phyloP scores from a whole-genome alignment of 2,888 invertebrate species.

The Serrognathus titanus region DNA sequence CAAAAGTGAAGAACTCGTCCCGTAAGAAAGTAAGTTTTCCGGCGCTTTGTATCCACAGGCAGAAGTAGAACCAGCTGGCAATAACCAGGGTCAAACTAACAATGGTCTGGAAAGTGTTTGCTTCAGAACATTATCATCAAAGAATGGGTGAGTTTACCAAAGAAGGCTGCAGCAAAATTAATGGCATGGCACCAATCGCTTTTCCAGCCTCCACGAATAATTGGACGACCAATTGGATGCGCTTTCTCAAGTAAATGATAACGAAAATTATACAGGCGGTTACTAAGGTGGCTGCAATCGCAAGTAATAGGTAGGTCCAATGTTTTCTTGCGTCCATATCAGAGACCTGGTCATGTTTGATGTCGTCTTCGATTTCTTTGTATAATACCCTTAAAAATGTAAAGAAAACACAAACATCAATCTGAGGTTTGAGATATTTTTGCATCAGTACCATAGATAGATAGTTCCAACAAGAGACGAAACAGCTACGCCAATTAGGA shows the following conservation, averaged over 20 bases:
- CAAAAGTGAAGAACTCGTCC: slow-evolving; percentile 37
- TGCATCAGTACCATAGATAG: slow-evolving; percentile 56
- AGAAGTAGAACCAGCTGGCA: slow-evolving; percentile 48
- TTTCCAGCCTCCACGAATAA: slow-evolving; percentile 66
- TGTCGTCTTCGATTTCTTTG: slow-evolving; percentile 41
- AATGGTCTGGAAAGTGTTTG: background rate
- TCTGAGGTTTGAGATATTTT: background rate
- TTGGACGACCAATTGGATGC: slow-evolving; percentile 60
- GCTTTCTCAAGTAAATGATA: slow-evolving; percentile 59
- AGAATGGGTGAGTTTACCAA: slow-evolving; percentile 48
- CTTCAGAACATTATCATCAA: background rate
- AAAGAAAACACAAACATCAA: background rate
- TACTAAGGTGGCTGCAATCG: slow-evolving; percentile 58
- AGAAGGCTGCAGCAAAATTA: slow-evolving; percentile 59
- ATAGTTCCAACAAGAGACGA: slow-evolving; percentile 54
- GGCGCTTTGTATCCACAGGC: slow-evolving; percentile 61
- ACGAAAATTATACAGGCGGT: slow-evolving; percentile 56
- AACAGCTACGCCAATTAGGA: slow-evolving; percentile 53
- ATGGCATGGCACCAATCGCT: slow-evolving; percentile 60
- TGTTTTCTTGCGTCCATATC: slow-evolving; percentile 37
- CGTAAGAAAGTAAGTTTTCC: slow-evolving; percentile 45
- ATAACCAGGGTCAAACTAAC: background rate
- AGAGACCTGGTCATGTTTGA: slow-evolving; percentile 22
- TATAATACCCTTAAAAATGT: slow-evolving; percentile 46
- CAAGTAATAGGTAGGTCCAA: slow-evolving; percentile 53